These are phyloP conservation scores for Amphipoea oculea DNA, from an alignment of 2,888 invertebrate genomes.

Conservation along the genomic window DNA sequence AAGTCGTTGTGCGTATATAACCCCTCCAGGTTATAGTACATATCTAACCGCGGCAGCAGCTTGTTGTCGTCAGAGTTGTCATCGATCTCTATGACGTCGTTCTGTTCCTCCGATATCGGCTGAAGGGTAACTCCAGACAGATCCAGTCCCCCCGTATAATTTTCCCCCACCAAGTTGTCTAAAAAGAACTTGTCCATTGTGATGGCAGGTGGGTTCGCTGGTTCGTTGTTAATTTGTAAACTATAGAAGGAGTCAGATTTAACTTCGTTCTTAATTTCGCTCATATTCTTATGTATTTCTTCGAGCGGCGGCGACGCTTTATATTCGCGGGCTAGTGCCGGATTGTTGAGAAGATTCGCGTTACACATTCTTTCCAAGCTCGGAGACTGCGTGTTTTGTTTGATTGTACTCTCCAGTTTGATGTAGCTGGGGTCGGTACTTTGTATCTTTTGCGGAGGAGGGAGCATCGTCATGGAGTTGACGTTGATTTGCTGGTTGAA, in stretches of 20 bases:
- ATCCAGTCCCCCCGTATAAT: conserved; percentile 83
- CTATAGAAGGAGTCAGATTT: conserved; percentile 86
- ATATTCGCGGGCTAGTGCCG: conserved; percentile 81
- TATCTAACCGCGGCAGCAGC: conserved; percentile 83
- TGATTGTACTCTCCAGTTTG: conserved; percentile 86
- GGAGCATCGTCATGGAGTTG: conserved; percentile 82
- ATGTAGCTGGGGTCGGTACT: conserved; percentile 86
- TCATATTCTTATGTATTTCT: conserved; percentile 87
- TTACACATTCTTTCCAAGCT: conserved; percentile 87
- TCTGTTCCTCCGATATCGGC: conserved; percentile 81
- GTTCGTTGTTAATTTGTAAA: conserved; percentile 77
- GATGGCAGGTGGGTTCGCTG: conserved; percentile 75
- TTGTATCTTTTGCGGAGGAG: conserved; percentile 83
- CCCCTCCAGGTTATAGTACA: conserved; percentile 85
- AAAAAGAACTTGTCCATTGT: conserved; percentile 86
- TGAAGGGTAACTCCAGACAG: conserved; percentile 80
- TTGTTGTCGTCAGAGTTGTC: conserved; percentile 88
- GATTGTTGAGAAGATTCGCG: conserved; percentile 81
- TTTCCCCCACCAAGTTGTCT: conserved; percentile 86
- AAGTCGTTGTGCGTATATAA: conserved; percentile 86
- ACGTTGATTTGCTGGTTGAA: conserved; percentile 86
- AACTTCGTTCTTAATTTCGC: conserved; percentile 86
- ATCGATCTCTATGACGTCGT: conserved; percentile 87
- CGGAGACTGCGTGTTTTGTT: conserved; percentile 87
- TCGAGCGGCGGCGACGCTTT: conserved; percentile 87